phyloP scores from a whole-genome alignment of 2,888 invertebrate genomes.

The Lymantria dispar region DNA sequence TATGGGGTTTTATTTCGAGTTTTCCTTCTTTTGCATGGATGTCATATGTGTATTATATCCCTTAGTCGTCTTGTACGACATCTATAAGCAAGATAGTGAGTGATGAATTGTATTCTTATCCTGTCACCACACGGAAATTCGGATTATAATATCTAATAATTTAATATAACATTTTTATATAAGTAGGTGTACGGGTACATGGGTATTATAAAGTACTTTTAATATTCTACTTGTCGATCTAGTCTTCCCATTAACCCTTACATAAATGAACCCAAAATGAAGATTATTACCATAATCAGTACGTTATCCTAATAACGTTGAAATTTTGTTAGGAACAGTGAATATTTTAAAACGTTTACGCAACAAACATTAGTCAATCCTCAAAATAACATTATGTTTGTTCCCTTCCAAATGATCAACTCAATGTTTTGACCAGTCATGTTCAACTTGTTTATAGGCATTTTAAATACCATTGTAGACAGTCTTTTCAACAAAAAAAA shows the following conservation, averaged over 20 bases:
- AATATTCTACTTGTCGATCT: background rate
- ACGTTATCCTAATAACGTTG: background rate
- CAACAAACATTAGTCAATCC: background rate
- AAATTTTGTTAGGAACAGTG: background rate
- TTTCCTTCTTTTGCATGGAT: too few species aligned
- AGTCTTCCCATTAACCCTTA: background rate
- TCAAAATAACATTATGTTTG: background rate
- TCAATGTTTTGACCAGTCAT: background rate
- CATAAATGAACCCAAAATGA: background rate
- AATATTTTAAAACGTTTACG: background rate
- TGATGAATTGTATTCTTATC: too few species aligned
- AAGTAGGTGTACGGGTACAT: too few species aligned
- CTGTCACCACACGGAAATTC: too few species aligned
- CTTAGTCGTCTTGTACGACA: too few species aligned
- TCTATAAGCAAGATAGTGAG: too few species aligned
- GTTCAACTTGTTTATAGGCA: background rate
- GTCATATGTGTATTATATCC: too few species aligned
- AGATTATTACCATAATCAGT: background rate
- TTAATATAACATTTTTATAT: too few species aligned
- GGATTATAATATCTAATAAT: too few species aligned
- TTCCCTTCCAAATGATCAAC: background rate
- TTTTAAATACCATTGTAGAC: too few species aligned
- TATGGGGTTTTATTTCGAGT: too few species aligned
- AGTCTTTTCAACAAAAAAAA: too few species aligned
- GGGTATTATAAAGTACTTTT: background rate